phyloP scores from a whole-genome alignment of 1,140 invertebrate genomes.

The Caenorhabditis brenneri region DNA sequence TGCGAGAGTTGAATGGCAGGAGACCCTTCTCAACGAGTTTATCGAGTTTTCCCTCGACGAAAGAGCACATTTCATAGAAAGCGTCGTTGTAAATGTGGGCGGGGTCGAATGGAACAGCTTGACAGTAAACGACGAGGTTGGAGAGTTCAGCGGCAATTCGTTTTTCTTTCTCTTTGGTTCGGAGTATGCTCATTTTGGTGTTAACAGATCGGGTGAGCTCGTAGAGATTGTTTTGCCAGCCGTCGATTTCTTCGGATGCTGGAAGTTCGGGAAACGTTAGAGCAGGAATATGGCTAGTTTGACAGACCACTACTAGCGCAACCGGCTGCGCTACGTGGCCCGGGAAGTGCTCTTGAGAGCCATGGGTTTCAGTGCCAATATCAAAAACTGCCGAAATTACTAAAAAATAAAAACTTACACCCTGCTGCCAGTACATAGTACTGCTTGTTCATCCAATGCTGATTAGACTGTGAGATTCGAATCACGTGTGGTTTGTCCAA shows the following conservation, averaged over 20 bases:
- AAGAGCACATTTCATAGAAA: conserved; percentile 71
- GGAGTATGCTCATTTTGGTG: conserved; percentile 60
- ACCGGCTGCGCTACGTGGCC: no score
- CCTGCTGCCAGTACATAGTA: conserved; percentile 64
- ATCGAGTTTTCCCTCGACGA: conserved; percentile 68
- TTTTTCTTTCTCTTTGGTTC: conserved; percentile 66
- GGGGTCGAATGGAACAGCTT: conserved; percentile 69
- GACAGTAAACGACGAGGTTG: conserved; percentile 66
- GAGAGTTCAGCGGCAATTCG: conserved; percentile 68
- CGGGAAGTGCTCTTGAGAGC: no score
- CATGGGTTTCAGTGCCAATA: no score
- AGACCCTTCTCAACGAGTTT: conserved; percentile 67
- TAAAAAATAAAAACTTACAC: conserved; percentile 42
- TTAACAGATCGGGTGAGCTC: conserved; percentile 59
- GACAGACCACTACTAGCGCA: no score
- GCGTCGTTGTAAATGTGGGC: conserved; percentile 59
- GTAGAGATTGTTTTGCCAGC: conserved; percentile 63
- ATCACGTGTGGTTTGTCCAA: conserved; percentile 51
- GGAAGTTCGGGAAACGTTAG: no score
- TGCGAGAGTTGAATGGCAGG: conserved; percentile 62
- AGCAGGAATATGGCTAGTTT: no score
- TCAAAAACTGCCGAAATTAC: no score
- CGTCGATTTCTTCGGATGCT: conserved; percentile 62
- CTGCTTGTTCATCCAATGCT: conserved; percentile 61
- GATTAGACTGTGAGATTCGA: conserved; percentile 56